A percentile compares a stretch with the other conserved stretches of the same genome.
phyloP scores from a whole-genome alignment of 2,113 vertebrate species.

The Hippopotamus amphibius region DNA sequence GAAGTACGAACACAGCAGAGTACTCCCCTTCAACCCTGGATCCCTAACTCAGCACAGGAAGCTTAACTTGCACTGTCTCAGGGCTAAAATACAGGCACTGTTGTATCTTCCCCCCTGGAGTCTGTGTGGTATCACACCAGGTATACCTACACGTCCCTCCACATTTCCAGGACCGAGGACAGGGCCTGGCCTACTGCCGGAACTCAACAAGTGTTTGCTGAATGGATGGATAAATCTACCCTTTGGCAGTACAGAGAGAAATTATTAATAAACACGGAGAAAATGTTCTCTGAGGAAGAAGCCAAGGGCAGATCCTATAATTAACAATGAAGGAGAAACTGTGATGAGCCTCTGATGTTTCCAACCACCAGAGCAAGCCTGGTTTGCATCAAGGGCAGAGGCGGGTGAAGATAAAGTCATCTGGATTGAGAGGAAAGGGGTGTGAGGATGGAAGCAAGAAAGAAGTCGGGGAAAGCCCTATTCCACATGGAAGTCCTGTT shows the following conservation, averaged over 20 bases:
- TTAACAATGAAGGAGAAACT: neutral
- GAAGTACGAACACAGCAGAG: neutral
- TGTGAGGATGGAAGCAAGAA: neutral
- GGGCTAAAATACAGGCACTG: neutral
- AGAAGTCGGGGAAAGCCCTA: neutral
- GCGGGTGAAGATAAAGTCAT: neutral
- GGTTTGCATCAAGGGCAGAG: neutral
- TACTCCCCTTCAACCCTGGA: neutral
- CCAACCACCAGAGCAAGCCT: neutral
- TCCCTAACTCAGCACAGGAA: neutral
- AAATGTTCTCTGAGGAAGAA: slow-evolving; percentile 54
- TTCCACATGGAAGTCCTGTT: neutral
- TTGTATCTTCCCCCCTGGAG: neutral
- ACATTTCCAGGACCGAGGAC: neutral
- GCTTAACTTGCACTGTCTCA: neutral
- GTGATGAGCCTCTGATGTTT: neutral
- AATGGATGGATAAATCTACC: neutral
- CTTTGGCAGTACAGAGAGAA: slow-evolving; percentile 8
- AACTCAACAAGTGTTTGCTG: neutral
- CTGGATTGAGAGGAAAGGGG: neutral
- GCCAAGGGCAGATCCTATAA: neutral
- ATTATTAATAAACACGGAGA: slow-evolving; percentile 41
- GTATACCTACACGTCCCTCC: neutral
- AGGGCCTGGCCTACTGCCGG: neutral
- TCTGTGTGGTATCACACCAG: neutral